These are phyloP conservation scores for Ceratosolen fusciceps DNA, from an alignment of 1,140 invertebrate genomes.

Conservation along the genomic window DNA sequence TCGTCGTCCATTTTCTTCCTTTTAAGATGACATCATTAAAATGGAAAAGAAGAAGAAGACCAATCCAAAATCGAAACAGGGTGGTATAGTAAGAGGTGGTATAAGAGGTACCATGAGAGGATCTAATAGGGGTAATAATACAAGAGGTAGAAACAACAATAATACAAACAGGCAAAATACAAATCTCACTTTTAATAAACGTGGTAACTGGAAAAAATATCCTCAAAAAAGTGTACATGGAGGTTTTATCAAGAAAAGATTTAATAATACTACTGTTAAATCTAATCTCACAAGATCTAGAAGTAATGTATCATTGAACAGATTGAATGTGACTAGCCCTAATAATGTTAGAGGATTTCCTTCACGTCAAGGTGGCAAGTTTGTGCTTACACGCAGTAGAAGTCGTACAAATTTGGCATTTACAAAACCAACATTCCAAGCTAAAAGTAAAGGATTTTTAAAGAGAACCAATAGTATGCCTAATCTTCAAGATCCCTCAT, in stretches of 20 bases:
- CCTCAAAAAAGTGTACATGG: slow-evolving; percentile 49
- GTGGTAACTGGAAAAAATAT: slow-evolving; percentile 41
- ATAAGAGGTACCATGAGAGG: slow-evolving; percentile 43
- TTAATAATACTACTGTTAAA: slow-evolving; percentile 52
- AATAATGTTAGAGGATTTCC: slow-evolving; percentile 55
- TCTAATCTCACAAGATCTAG: slow-evolving; percentile 52
- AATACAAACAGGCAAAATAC: slow-evolving; percentile 28
- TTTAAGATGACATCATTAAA: slow-evolving; percentile 73
- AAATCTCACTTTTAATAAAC: slow-evolving; percentile 38
- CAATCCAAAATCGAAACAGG: slow-evolving; percentile 55
- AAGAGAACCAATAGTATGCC: slow-evolving; percentile 65
- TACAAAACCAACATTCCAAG: slow-evolving; percentile 55
- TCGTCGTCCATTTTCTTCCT: slow-evolving; percentile 65
- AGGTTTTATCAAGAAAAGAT: slow-evolving; percentile 63
- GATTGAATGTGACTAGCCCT: slow-evolving; percentile 50
- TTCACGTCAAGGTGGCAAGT: slow-evolving; percentile 52
- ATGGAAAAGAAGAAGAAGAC: slow-evolving; percentile 70
- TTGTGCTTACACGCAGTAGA: slow-evolving; percentile 58
- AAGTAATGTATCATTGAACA: slow-evolving; percentile 57
- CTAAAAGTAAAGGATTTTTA: slow-evolving; percentile 55
- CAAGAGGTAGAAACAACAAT: slow-evolving; percentile 41
- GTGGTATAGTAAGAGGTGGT: slow-evolving; percentile 48
- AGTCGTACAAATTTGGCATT: slow-evolving; percentile 61
- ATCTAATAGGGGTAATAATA: slow-evolving; percentile 41
- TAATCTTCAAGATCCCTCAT: slow-evolving; percentile 65